A percentile compares a stretch with the other conserved stretches of the same genome.
These are phyloP conservation scores for Pollimyrus isidori DNA, from an alignment of 2,113 vertebrate species.

Conservation along the genomic window DNA sequence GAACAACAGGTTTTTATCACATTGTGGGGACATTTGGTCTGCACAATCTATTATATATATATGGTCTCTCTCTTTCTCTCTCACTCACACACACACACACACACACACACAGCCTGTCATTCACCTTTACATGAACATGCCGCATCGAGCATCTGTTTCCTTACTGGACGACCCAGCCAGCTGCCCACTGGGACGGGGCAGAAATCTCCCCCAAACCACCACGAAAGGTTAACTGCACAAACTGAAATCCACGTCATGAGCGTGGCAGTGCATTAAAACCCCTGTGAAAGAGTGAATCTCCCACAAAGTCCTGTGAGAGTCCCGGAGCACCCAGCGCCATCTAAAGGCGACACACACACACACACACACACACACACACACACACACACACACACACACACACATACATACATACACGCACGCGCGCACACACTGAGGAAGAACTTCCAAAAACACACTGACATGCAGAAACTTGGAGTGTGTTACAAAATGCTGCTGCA, in stretches of 20 bases:
- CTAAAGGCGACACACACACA: not conserved
- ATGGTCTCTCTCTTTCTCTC: too few species aligned
- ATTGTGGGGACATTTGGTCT: too few species aligned
- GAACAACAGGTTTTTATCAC: too few species aligned
- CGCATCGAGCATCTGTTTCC: constrained; percentile 26
- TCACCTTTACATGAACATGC: constrained; percentile 31
- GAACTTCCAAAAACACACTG: not conserved
- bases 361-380: not conserved
- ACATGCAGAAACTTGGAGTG: not conserved
- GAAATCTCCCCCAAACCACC: not conserved
- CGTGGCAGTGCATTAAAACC: not conserved
- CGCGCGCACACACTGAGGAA: not conserved
- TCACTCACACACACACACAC: too few species aligned
- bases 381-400: not conserved
- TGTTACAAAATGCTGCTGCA: not conserved
- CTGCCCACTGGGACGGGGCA: constrained; percentile 20
- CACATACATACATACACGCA: too few species aligned
- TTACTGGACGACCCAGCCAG: constrained; percentile 14
- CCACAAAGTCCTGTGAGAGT: not conserved
- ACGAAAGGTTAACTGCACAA: not conserved
- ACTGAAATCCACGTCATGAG: not conserved
- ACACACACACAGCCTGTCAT: constrained; percentile 9
- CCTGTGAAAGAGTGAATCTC: not conserved
- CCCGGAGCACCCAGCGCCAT: not conserved
- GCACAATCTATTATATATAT: too few species aligned